Evolutionary conservation across 2,888 invertebrate species (phyloP), one percentile per base, ranked within the genome.

Genomic region (Meloe dianella): DNA sequence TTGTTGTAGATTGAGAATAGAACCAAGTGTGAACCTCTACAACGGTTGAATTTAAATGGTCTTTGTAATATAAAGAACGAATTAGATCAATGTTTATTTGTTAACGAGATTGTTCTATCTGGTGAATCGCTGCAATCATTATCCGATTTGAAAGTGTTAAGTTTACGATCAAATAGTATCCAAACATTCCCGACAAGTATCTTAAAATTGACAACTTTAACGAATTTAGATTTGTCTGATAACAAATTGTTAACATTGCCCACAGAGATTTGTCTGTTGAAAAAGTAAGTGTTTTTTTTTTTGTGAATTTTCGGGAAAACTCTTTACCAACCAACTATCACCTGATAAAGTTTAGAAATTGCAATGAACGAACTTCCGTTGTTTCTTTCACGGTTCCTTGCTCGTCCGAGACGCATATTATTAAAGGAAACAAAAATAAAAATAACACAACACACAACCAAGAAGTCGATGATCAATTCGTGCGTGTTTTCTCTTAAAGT

Each of bases 201-300:
- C 64, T 85, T 90, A 78, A 85, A 87, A 63, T 83, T 92, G 67
- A 83, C 84, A n/a, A 85, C 87, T 1, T 83, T 92, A 69, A 88
- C 88, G 47, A 87, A 87, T 66, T 85, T 92, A 64, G 91, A 92
- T 80, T 83, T 92, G 71, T 89, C 91, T 59, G 88, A 90, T 77
- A 92, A 92, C 80, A 86, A 86, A 73, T 86, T 92, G 72, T 82
- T 87, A 63, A 87, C 87, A 68, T 81, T 92, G 65, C 91, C 92
- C 0, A 83, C 86, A 57, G 90, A 89, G 79, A 89, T 92, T 77
- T 85, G 85, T 75, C 86, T 83, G 69, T 81, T 89, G 68, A 78
- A 84, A 79, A 85, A 86, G 89, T 89, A 81, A 86, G 88, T 75
- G 61, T 27, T 56, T 57, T 54, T 63, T 41, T 14, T 22, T 7